Base-by-base conservation (phyloP, 2,888 invertebrate species). In the Ormia ochracea region DNA sequence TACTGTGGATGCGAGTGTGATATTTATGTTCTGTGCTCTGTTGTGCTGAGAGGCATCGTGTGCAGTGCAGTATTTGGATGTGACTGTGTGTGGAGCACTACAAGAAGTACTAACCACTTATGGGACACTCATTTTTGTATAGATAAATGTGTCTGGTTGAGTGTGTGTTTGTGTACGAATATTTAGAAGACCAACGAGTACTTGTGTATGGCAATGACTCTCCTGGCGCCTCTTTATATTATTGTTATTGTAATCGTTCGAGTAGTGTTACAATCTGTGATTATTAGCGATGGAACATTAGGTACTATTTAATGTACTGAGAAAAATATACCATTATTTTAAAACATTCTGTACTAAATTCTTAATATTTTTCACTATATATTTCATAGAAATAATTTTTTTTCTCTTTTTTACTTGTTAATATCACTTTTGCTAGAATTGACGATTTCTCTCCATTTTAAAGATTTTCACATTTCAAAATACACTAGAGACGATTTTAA, bases 131-230 rank as follows among this genome's bases (percentile, higher is more conserved):
- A n/a, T n/a, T n/a, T n/a, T n/a, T n/a, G n/a, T n/a, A n/a, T n/a
- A n/a, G n/a, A n/a, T n/a, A n/a, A n/a, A n/a, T n/a, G n/a, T n/a
- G n/a, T n/a, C n/a, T n/a, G n/a, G n/a, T n/a, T n/a, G n/a, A n/a
- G n/a, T n/a, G n/a, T 59, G 45, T 28, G 26, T 43, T 19, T 33
- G 7, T 63, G n/a, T 45, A 23, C 12, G 3, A 31, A 3, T 43
- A 3, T 54, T 14, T 68, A 48, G 26, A 54, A 74, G 36, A 72
- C 75, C 70, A 56, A 63, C 54, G 56, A 76, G 66, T 79, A 79
- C 79, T 79, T 79, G 43, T 80, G 63, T 69, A 80, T 76, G 80
- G 80, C 80, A 80, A 80, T 80, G 80, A 80, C 80, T 80, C 80
- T 80, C 80, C 76, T 80, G 80, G 80, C 80, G 80, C 80, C 80